A percentile compares a stretch with the other conserved stretches of the same genome.
These are phyloP conservation scores for Scolopax bukidnonensis DNA, from an alignment of 2,797 vertebrate genomes.

Conservation along the genomic window DNA sequence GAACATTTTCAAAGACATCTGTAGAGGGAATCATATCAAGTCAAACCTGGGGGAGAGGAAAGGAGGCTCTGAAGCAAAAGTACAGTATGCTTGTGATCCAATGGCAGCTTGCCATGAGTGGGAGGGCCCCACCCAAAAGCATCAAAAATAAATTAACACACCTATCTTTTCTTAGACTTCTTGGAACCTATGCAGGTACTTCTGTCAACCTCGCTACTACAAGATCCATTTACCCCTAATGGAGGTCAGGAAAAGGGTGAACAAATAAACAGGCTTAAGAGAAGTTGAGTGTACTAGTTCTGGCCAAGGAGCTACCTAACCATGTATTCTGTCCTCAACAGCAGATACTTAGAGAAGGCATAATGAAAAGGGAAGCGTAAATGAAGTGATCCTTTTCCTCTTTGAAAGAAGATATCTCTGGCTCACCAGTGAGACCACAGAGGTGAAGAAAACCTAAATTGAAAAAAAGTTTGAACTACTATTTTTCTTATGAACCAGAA, in stretches of 20 bases:
- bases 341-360: background rate
- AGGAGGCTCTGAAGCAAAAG: constrained; percentile 33
- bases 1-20: constrained; percentile 58
- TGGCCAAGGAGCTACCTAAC: background rate
- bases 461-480: background rate
- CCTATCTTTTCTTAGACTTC: constrained; percentile 63
- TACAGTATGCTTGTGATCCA: background rate
- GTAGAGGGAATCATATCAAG: background rate
- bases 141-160: constrained; percentile 70
- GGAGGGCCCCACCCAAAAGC: constrained; percentile 58
- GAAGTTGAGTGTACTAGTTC: background rate
- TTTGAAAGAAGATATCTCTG: background rate
- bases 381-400: background rate
- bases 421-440: background rate
- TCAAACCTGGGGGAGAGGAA: constrained; percentile 54
- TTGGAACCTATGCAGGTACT: constrained; percentile 48
- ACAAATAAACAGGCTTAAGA: background rate
- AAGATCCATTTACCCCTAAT: background rate
- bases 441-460: background rate
- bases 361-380: background rate
- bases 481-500: background rate
- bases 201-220: background rate
- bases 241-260: constrained; percentile 20
- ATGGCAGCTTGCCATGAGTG: constrained; percentile 60
- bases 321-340: background rate